Percentiles rank a stretch among this genome's conserved stretches.
These are phyloP conservation scores for Eupsilia transversa DNA, from an alignment of 2,888 invertebrate genomes.

Conservation along the genomic window DNA sequence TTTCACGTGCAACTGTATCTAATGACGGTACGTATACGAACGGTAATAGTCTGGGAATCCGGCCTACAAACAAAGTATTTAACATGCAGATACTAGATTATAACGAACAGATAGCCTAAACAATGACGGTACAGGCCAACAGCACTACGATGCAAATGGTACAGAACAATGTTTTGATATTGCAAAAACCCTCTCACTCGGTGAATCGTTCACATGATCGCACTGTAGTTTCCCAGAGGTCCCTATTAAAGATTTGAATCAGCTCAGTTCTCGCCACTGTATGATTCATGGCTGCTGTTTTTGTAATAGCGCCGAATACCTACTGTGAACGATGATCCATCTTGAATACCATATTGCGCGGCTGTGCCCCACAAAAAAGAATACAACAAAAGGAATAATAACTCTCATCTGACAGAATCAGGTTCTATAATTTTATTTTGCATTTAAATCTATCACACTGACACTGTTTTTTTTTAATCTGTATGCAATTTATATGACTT, in stretches of 20 bases:
- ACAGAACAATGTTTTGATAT: conserved; percentile 73
- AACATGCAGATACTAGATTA: conserved; percentile 84
- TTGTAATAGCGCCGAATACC: conserved; percentile 73
- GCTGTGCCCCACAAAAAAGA: conserved; percentile 53
- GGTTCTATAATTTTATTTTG: conserved; percentile 38
- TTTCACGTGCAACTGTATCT: conserved; percentile 87
- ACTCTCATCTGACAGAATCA: conserved; percentile 45
- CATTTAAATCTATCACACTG: conserved; percentile 6
- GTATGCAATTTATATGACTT: conserved; percentile 5
- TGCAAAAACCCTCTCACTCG: conserved; percentile 75
- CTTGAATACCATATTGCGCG: conserved; percentile 62
- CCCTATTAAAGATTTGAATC: conserved; percentile 74
- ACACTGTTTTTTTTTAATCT: conserved; percentile 16
- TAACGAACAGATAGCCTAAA: conserved; percentile 84
- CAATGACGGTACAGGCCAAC: conserved; percentile 81
- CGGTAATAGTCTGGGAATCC: conserved; percentile 88
- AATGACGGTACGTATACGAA: conserved; percentile 80
- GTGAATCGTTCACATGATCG: conserved; percentile 77
- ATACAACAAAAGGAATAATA: conserved; percentile 56
- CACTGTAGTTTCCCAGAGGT: conserved; percentile 79
- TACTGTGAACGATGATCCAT: conserved; percentile 78
- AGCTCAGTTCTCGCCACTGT: conserved; percentile 73
- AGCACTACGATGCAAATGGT: conserved; percentile 82
- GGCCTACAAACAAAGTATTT: conserved; percentile 81
- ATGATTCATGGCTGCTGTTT: conserved; percentile 85